Base-by-base conservation (phyloP, 2,113 vertebrate species). In the Eulemur rufifrons region DNA sequence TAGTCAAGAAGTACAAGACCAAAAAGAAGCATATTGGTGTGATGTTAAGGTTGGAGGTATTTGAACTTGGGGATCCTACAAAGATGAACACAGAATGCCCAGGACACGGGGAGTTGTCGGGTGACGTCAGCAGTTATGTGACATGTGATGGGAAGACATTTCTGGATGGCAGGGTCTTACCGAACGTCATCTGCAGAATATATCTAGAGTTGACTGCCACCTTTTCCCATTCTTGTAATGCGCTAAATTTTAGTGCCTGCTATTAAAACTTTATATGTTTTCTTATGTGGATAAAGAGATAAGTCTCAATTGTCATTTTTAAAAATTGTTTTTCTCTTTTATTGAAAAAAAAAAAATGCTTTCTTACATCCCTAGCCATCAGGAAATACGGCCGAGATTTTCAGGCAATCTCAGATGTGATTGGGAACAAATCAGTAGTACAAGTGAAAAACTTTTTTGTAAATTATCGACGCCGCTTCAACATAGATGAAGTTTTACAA, bases 391-490 rank as follows among this genome's bases (percentile, higher is more conserved):
- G 99, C 21, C 99, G 99, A 92, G 99, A 99, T 98, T 99, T 99
- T 95, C 99, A 99, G 97, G 99, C 99, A 21, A 99, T 99, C 98
- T 99, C 99, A 8, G 99, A 99, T 76, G 99, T 99, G 94, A 99
- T 99, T 78, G 99, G 99, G 96, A 99, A 99, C 98, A 99, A 99
- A 98, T 99, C 99, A 25, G 99, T 99, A 97, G 99, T 99, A 64
- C 99, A 99, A 98, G 99, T 99, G 98, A 99, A 99, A 98, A 99
- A 99, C 99, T 99, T 99, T 98, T 99, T 99, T 98, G 99, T 99
- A 96, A 99, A 99, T 98, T 99, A 99, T 84, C 99, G 99, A 23
- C 99, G 99, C 32, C 99, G 99, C 97, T 99, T 99, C 98, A 99
- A 99, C 98, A 99, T 99, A 98, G 99, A 99, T 32, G 99, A 99